A percentile compares a stretch with the other conserved stretches of the same genome.
phyloP scores from a whole-genome alignment of 2,797 vertebrate species.

The Darevskia nairensis region DNA sequence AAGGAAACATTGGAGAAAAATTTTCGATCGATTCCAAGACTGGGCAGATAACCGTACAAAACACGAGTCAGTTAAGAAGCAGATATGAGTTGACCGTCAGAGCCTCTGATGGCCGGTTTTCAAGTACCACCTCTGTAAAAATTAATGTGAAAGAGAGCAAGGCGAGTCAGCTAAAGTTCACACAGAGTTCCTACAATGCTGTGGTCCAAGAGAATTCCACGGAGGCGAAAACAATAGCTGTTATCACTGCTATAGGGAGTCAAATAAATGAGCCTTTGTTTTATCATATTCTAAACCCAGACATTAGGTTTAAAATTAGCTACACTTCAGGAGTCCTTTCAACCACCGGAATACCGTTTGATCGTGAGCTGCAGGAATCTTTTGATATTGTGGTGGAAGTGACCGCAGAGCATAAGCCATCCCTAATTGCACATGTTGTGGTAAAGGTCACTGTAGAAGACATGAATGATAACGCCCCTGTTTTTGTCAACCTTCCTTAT shows the following conservation, averaged over 20 bases:
- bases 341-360: conserved; percentile 93
- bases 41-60: conserved; percentile 90
- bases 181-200: conserved; percentile 89
- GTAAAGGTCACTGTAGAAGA: conserved; percentile 90
- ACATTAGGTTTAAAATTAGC: conserved; percentile 91
- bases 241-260: conserved; percentile 91
- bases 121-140: conserved; percentile 87
- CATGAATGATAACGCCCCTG: conserved; percentile 90
- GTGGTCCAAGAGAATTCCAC: conserved; percentile 89
- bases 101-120: conserved; percentile 93
- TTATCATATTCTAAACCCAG: conserved; percentile 93
- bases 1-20: conserved; percentile 98
- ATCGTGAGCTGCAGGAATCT: conserved; percentile 88
- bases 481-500: conserved; percentile 96
- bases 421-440: conserved; percentile 86
- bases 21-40: conserved; percentile 86
- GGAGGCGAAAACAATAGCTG: conserved; percentile 88
- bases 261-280: conserved; percentile 95
- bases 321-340: conserved; percentile 93
- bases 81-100: conserved; percentile 92
- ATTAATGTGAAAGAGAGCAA: conserved; percentile 93
- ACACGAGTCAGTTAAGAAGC: conserved; percentile 93
- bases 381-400: conserved; percentile 94
- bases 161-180: conserved; percentile 90
- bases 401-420: conserved; percentile 84